Percentiles rank a stretch among this genome's conserved stretches.
These are phyloP conservation scores for Okamejei kenojei DNA, from an alignment of 2,797 vertebrate species.

Conservation along the genomic window DNA sequence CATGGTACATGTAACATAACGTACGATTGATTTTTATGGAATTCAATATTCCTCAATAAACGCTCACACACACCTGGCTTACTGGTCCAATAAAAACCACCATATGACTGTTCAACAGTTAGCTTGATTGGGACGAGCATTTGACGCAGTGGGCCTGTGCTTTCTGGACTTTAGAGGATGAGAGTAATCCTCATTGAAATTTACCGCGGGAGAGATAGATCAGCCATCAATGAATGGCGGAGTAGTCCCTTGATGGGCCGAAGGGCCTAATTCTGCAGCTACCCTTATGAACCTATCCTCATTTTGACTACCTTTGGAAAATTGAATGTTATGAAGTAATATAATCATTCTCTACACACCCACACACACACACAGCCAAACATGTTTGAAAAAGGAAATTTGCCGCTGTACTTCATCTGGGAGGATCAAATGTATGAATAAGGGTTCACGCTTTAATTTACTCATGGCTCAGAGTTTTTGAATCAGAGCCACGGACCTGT, in stretches of 20 bases:
- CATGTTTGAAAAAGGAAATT: background rate
- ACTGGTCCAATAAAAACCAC: background rate
- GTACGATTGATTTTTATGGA: background rate
- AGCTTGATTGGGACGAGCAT: background rate
- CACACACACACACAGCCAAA: background rate
- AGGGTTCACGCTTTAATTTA: background rate
- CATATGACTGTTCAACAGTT: background rate
- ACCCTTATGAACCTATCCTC: no score
- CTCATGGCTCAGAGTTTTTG: background rate
- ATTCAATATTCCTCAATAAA: background rate
- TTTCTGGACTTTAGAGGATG: no score
- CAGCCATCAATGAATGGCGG: no score
- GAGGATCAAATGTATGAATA: background rate
- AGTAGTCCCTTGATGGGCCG: no score
- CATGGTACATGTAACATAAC: no score
- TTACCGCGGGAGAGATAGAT: no score
- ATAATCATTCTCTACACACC: background rate
- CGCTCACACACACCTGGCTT: background rate
- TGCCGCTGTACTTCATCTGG: background rate
- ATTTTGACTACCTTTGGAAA: background rate
- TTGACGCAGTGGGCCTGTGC: no score
- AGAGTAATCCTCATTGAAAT: no score
- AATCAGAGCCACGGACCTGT: no score
- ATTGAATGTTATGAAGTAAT: background rate
- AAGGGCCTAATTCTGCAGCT: no score